Evolutionary conservation across 2,888 invertebrate species (phyloP), one percentile per base, ranked within the genome.

Genomic region (Orthonevra nobilis): DNA sequence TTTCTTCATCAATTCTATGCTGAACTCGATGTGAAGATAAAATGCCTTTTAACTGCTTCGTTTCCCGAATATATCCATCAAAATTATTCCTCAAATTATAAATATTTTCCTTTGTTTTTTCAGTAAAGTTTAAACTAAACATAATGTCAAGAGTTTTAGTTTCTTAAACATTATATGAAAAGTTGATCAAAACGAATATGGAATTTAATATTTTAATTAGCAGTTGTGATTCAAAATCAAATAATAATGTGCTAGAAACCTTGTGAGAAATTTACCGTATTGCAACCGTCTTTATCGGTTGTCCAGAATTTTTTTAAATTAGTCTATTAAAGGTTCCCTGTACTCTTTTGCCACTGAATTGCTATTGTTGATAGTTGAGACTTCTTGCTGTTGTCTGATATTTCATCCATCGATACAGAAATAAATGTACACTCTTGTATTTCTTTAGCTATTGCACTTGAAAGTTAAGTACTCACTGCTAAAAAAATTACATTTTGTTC

Each of bases 371-470:
- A 48, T 15, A 52, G 20, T 36, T 52, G 36, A 0, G 23, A 52
- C 15, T 52, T 52, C 12, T 26, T 36, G 30, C 23, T 52, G 23
- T 52, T 38, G 15, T 48, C 30, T 9, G 48, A 30, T 9, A 17
- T 17, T 48, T 30, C 30, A 14, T 30, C 30, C 15, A 54, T 54
- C 12, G 38, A 26, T 15, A 26, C 12, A 38, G 15, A 54, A 38
- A 54, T 54, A 54, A 54, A 38, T 36, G 20, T 20, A 26, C 54
- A 54, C 15, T 36, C 38, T 32, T 23, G 9, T 36, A 54, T 54
- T 38, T 54, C 54, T 7, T 54, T 38, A 9, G 20, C 15, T 14
- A 38, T 54, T 36, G 20, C 36, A 54, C 12, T 34, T 36, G 34
- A 54, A 34, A 50, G 14, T 6, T 26, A 44, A 30, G 28, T 15